These are phyloP conservation scores for Coboldia fuscipes DNA, from an alignment of 1,140 invertebrate species.

Conservation along the genomic window DNA sequence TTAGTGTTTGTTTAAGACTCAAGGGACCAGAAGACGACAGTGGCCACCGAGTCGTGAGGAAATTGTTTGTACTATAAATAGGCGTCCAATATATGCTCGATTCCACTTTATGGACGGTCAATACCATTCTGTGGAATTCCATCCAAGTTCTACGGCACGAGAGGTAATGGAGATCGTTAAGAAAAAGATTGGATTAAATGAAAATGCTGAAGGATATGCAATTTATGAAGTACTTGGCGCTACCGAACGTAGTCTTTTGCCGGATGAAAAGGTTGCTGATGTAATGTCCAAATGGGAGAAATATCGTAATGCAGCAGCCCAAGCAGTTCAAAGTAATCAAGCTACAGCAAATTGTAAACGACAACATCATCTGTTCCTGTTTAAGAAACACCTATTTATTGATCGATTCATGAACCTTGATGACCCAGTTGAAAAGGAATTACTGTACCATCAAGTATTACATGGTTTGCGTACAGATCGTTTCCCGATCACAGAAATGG, in stretches of 20 bases:
- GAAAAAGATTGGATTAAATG: conserved; percentile 73
- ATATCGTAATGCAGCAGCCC: conserved; percentile 39
- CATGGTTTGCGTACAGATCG: conserved; percentile 74
- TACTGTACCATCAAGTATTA: conserved; percentile 88
- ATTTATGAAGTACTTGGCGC: conserved; percentile 38
- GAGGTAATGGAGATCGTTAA: conserved; percentile 80
- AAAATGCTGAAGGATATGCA: conserved; percentile 43
- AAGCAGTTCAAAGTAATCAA: conserved; percentile 21
- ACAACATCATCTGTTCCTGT: conserved; percentile 46
- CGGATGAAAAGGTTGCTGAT: conserved; percentile 78
- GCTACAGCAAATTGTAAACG: conserved; percentile 8
- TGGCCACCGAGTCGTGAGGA: conserved; percentile 87
- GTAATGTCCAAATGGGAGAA: conserved; percentile 92
- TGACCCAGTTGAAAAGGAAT: conserved; percentile 82
- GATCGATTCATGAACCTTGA: conserved; percentile 63
- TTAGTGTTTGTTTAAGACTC: conserved; percentile 16
- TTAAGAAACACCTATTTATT: conserved; percentile 85
- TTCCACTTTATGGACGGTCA: conserved; percentile 90
- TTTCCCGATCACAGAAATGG: conserved; percentile 76
- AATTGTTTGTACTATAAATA: conserved; percentile 78
- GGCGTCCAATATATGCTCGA: conserved; percentile 72
- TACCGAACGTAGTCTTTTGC: conserved; percentile 59
- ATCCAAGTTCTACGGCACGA: conserved; percentile 78
- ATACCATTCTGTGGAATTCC: conserved; percentile 85
- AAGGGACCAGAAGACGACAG: conserved; percentile 61